phyloP scores from a whole-genome alignment of 2,797 vertebrate species.

The Sarcoramphus papa region DNA sequence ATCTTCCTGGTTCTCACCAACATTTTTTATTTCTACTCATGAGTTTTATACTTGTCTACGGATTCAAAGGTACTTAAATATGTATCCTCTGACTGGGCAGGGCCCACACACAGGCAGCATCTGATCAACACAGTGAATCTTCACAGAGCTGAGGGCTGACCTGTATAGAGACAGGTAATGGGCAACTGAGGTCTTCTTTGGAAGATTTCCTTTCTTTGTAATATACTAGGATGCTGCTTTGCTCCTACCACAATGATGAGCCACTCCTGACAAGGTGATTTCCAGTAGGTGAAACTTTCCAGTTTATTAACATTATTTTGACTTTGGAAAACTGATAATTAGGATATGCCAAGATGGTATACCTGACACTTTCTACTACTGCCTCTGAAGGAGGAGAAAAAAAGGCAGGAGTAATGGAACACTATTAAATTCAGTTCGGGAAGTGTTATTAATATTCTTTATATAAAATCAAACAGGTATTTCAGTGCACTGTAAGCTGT shows the following conservation, averaged over 20 bases:
- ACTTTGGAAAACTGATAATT: background rate
- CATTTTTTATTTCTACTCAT: background rate
- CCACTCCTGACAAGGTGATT: background rate
- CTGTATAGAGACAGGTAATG: background rate
- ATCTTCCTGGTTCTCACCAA: background rate
- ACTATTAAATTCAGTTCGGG: background rate
- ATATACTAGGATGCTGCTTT: background rate
- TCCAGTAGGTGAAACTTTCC: background rate
- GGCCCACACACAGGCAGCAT: background rate
- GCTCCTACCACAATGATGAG: background rate
- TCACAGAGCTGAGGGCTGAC: background rate
- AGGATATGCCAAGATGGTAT: background rate
- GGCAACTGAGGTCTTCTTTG: background rate
- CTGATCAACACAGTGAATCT: background rate
- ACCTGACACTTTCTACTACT: background rate
- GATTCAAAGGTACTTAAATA: background rate
- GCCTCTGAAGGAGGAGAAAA: background rate
- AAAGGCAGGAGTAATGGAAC: background rate
- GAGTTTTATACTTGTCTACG: background rate
- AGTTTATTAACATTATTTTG: background rate
- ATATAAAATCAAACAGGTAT: conserved; percentile 3
- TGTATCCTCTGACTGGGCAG: background rate
- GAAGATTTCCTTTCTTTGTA: background rate
- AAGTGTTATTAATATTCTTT: conserved; percentile 1
- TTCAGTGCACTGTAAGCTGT: background rate